Evolutionary conservation across 2,797 vertebrate genomes (phyloP).

Genomic region (Okamejei kenojei): DNA sequence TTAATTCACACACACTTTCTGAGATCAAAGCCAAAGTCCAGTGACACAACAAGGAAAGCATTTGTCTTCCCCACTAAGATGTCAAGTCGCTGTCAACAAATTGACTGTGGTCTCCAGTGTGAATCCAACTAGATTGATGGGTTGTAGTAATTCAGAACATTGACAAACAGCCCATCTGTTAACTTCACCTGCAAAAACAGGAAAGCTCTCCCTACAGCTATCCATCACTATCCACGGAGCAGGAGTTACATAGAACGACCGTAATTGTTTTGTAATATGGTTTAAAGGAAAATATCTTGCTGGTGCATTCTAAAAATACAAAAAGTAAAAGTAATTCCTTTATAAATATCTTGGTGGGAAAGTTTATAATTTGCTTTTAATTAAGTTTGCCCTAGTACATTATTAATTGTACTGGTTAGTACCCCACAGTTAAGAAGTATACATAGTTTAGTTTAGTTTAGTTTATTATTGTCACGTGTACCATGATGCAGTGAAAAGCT

Average conservation of each 20-base stretch:
- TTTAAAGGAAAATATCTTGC: background rate
- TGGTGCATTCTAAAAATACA: background rate
- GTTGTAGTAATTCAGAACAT: slow-evolving; percentile 6
- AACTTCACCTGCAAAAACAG: slow-evolving; percentile 35
- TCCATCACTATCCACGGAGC: background rate
- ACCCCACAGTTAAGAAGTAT: background rate
- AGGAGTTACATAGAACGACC: background rate
- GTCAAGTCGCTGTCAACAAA: slow-evolving; percentile 33
- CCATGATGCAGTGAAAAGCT: too few relatives aligned
- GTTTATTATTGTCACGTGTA: too few relatives aligned
- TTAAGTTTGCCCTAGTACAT: background rate
- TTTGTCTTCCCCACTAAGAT: slow-evolving; percentile 42
- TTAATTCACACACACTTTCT: slow-evolving; percentile 43
- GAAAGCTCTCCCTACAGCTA: slow-evolving; percentile 20
- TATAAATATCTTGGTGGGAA: background rate
- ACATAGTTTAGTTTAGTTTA: too few relatives aligned
- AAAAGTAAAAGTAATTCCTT: background rate
- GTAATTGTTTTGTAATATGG: background rate
- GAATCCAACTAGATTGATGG: slow-evolving; percentile 26
- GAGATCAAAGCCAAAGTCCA: slow-evolving; percentile 49
- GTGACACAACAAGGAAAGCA: slow-evolving; percentile 46
- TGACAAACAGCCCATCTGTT: slow-evolving; percentile 33
- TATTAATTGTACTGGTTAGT: background rate
- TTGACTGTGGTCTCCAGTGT: slow-evolving; percentile 21
- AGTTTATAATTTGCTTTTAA: background rate